Evolutionary conservation across 2,113 vertebrate species (phyloP), one percentile per base, ranked within the genome.

Genomic region (Pomatorhinus ruficollis): DNA sequence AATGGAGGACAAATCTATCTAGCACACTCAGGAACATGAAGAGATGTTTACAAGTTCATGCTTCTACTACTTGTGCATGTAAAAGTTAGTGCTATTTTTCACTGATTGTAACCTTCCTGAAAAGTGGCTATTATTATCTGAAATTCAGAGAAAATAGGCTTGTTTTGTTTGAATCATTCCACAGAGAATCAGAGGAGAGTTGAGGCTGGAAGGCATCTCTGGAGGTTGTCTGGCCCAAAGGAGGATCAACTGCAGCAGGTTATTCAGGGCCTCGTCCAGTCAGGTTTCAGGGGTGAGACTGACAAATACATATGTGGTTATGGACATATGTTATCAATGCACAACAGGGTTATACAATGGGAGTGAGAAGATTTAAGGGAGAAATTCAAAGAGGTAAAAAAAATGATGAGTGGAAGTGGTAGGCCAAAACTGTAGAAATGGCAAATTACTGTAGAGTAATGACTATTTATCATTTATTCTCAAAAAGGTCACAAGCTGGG

Each of bases 261-360:
- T 69, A 8, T 28, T 80, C n/a, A 37, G n/a, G 52, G 40, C n/a
- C 28, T 79, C 0, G 0, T 42, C 25, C 45, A 74, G 37, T 14
- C 56, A 39, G 20, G 15, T 68, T 82, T 87, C 52, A 42, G 87
- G 74, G 13, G 17, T 23, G 33, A 91, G 6, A 39, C 49, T 45
- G 28, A 65, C 49, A 61, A 92, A 78, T 39, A 27, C 39, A 2
- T 31, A 7, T 0, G 3, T 56, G n/a, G 24, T 39, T 71, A 49
- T 19, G 39, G 40, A 57, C 22, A 23, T 13, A 15, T 0, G 6
- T 35, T 42, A 49, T 63, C 49, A 59, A 66, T 0, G 12, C 30
- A 50, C 21, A 25, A 15, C 8, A 57, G 6, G 6, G 12, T 24
- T 74, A 35, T 17, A 15, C 1, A 6, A 7, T 19, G 21, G 33